A percentile compares a stretch with the other conserved stretches of the same genome.
phyloP scores from a whole-genome alignment of 2,113 vertebrate species.

The Rhinopomastus cyanomelas region DNA sequence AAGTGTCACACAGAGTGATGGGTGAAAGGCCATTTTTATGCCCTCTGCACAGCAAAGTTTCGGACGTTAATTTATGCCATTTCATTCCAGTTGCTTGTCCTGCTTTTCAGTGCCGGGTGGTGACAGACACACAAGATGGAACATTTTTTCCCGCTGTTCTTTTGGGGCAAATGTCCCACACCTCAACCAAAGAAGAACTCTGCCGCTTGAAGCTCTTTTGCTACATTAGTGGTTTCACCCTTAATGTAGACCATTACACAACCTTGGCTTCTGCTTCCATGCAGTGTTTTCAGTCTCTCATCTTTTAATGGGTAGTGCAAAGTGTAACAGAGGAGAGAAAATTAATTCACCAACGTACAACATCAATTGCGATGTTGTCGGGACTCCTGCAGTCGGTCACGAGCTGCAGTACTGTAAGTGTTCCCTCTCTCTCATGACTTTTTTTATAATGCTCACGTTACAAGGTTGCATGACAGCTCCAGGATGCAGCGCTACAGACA shows the following conservation, averaged over 20 bases:
- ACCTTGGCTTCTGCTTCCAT: not conserved
- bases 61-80: slow-evolving; percentile 40
- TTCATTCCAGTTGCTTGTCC: not conserved
- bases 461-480: not conserved
- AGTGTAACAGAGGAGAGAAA: not conserved
- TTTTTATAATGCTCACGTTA: not conserved
- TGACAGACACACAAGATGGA: not conserved
- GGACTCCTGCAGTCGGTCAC: not conserved
- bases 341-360: not conserved
- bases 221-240: not conserved
- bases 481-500: not conserved
- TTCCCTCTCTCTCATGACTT: not conserved
- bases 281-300: not conserved
- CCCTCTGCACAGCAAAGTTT: slow-evolving; percentile 18
- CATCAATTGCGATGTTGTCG: not conserved
- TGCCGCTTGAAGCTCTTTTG: not conserved
- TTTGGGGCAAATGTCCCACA: not conserved
- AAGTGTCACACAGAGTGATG: not conserved
- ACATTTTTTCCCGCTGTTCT: not conserved
- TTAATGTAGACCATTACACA: not conserved
- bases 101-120: not conserved
- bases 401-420: not conserved
- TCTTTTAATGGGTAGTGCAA: not conserved
- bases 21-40: slow-evolving; percentile 17
- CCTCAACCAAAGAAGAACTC: not conserved